Conservation (phyloP, 2,888 invertebrate genomes). For the Caenorhabditis angaria region DNA sequence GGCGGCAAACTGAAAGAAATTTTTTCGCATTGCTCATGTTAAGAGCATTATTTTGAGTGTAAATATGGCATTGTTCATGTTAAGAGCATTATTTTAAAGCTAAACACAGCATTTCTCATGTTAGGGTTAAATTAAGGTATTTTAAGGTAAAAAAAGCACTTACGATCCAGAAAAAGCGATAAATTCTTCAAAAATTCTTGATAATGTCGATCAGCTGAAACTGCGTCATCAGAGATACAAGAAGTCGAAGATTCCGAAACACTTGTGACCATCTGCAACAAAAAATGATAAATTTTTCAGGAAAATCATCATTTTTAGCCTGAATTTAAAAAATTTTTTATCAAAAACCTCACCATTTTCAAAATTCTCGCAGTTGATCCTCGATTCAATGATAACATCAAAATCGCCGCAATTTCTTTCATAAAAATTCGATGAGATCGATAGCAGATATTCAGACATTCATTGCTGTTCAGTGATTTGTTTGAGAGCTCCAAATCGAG, state of each 20-base stretch:
- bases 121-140: no score
- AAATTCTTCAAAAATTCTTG: slow-evolving; percentile 34
- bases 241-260: slow-evolving; percentile 22
- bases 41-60: no score
- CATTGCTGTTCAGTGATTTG: slow-evolving; percentile 13
- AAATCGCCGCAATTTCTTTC: slow-evolving; percentile 21
- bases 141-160: slow-evolving; percentile 15
- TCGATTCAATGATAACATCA: slow-evolving; percentile 29
- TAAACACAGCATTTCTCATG: no score
- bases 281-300: not conserved
- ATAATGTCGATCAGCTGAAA: slow-evolving; percentile 25
- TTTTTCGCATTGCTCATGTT: no score
- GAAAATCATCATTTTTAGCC: not conserved
- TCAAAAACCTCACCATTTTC: slow-evolving; percentile 17
- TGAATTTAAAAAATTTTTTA: not conserved
- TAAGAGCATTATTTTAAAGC: no score
- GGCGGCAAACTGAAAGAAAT: slow-evolving; percentile 37
- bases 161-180: slow-evolving; percentile 32
- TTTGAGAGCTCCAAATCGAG: slow-evolving; percentile 7
- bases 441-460: slow-evolving; percentile 29
- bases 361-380: slow-evolving; percentile 35
- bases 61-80: no score
- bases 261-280: slow-evolving; percentile 33
- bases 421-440: slow-evolving; percentile 29
- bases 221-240: slow-evolving; percentile 28